Evolutionary conservation across 2,113 vertebrate species (phyloP).

Genomic region (Ia io): DNA sequence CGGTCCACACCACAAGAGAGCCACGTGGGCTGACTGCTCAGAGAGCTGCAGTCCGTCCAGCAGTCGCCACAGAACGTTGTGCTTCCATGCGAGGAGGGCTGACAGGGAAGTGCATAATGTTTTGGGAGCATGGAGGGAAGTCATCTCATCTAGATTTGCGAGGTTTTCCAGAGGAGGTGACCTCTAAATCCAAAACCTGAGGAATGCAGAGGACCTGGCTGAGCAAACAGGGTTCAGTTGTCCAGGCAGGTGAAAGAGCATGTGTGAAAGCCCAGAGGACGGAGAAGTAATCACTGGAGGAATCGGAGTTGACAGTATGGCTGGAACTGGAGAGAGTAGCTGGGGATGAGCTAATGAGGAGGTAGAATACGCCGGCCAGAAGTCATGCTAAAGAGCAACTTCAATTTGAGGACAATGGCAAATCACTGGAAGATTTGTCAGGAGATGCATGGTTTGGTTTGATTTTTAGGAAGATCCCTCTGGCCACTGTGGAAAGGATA

Average conservation of each 20-base stretch:
- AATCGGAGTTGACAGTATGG: not conserved
- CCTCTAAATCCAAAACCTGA: not conserved
- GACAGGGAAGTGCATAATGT: not conserved
- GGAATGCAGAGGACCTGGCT: not conserved
- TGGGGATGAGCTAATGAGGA: not conserved
- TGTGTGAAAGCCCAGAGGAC: not conserved
- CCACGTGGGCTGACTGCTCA: too few relatives aligned
- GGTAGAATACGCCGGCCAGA: not conserved
- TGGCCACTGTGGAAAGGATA: not conserved
- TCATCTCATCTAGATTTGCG: not conserved
- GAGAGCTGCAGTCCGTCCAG: accelerated
- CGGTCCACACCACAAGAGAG: not conserved
- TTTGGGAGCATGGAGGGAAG: not conserved
- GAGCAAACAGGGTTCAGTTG: not conserved
- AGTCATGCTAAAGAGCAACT: not conserved
- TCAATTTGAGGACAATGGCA: too few relatives aligned
- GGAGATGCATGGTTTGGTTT: not conserved
- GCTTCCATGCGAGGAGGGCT: not conserved
- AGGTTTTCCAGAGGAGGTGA: not conserved
- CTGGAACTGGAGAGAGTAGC: not conserved
- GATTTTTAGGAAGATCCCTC: not conserved
- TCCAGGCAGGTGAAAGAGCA: not conserved
- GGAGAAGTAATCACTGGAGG: not conserved
- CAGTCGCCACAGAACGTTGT: too few relatives aligned
- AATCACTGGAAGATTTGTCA: not conserved